Conservation (phyloP, 1,140 invertebrate genomes). For the Drosophila mauritiana region DNA sequence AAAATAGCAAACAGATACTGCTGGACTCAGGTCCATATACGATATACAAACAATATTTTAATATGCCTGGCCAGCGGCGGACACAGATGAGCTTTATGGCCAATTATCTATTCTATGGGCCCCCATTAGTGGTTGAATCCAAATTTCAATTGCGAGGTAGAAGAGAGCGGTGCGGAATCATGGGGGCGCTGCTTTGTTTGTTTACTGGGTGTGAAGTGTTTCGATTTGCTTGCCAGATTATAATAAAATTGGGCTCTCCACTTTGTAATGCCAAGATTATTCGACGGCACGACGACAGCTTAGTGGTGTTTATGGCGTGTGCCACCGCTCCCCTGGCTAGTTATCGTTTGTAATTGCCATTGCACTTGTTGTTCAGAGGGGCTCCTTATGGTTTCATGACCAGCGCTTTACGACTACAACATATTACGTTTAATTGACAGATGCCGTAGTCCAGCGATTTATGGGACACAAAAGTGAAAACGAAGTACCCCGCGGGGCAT, state of each 20-base stretch:
- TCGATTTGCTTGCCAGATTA: conserved; percentile 57
- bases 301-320: conserved; percentile 41
- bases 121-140: conserved; percentile 69
- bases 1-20: conserved; percentile 50
- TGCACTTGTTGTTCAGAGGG: conserved; percentile 36
- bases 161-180: neutral
- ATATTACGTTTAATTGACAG: conserved; percentile 74
- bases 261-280: conserved; percentile 59
- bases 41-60: conserved; percentile 59
- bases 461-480: conserved; percentile 28
- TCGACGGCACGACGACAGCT: conserved; percentile 43
- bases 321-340: conserved; percentile 5
- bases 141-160: conserved; percentile 55
- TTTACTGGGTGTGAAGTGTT: conserved; percentile 63
- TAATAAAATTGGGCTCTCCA: conserved; percentile 58
- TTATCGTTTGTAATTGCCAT: conserved; percentile 52
- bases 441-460: conserved; percentile 19
- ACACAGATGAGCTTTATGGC: conserved; percentile 77
- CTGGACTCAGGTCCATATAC: conserved; percentile 9
- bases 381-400: conserved; percentile 49
- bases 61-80: conserved; percentile 68
- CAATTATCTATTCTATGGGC: conserved; percentile 79
- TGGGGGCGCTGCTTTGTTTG: conserved; percentile 24
- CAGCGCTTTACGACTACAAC: conserved; percentile 62
- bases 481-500: conserved; percentile 14